A percentile compares a stretch with the other conserved stretches of the same genome.
phyloP scores from a whole-genome alignment of 2,113 vertebrate species.

The Brachyhypopomus occidentalis region DNA sequence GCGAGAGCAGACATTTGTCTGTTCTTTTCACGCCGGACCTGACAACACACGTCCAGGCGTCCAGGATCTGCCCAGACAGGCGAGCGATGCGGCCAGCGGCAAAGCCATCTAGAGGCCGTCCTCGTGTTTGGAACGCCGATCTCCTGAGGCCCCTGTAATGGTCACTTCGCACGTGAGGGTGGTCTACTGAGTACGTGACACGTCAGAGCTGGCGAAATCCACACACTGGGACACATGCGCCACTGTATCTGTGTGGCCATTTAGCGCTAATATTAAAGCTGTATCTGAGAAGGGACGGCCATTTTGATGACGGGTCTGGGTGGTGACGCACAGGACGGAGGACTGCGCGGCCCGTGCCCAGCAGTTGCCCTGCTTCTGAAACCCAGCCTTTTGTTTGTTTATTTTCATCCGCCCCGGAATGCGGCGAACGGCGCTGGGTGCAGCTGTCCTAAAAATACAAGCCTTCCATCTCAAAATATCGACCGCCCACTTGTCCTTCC shows the following conservation, averaged over 20 bases:
- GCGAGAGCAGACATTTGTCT: conserved; percentile 3
- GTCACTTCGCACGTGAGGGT: not conserved
- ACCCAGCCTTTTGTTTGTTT: conserved; percentile 45
- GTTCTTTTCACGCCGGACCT: conserved; percentile 8
- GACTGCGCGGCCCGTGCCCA: conserved; percentile 13
- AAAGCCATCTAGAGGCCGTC: not conserved
- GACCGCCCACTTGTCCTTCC: not conserved
- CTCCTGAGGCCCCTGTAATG: no score
- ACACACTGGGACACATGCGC: not conserved
- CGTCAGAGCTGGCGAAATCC: not conserved
- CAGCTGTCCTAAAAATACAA: conserved; percentile 51
- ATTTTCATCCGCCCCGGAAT: conserved; percentile 47
- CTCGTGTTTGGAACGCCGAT: conserved; percentile 2
- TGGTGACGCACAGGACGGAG: not conserved
- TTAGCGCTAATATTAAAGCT: conserved; percentile 33
- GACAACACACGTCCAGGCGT: not conserved
- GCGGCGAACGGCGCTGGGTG: conserved; percentile 11
- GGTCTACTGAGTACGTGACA: conserved; percentile 17
- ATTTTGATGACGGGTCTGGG: conserved; percentile 20
- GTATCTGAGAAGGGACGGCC: conserved; percentile 10
- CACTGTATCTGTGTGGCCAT: not conserved
- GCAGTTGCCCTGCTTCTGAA: conserved; percentile 43
- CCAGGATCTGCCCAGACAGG: not conserved
- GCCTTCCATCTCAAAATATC: conserved; percentile 45
- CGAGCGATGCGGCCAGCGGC: not conserved